Evolutionary conservation across 2,888 invertebrate species (phyloP), one percentile per base, ranked within the genome.

Genomic region (Leptopilina drosophilae): DNA sequence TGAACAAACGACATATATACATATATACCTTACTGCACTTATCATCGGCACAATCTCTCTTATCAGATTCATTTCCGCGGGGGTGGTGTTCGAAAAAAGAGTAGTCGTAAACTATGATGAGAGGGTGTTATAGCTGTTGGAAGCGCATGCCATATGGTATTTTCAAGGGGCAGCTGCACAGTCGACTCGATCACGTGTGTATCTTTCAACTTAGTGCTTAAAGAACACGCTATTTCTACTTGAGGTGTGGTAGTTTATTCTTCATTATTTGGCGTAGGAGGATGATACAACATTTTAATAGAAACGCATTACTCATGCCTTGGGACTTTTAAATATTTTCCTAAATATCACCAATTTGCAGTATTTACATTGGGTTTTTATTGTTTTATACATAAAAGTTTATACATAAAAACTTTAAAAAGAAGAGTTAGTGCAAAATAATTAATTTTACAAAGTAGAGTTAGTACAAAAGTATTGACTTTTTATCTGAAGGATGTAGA

Each of bases 101-200:
- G 67, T 56, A 62, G 77, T 73, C 62, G 80, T 77, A 79, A 80
- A 62, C 26, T 26, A 78, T 53, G 59, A 59, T 6, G 53, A 66
- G 66, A 65, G 78, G 66, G 73, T 66, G 64, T 15, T 49, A 49
- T 59, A 59, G 59, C 59, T 59, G 59, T n/a, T 59, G 15, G 80
- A 81, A 81, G 86, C 86, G 84, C 81, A 85, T 82, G 88, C 90
- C 90, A 90, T 90, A 90, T 90, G 90, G 90, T 83, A 84, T 81
- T 33, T 33, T 66, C 14, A 56, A 73, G 53, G 53, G 85, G 84
- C 88, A 88, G 88, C 88, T 88, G 88, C 85, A 81, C 2, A 33
- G 33, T 33, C 33, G 82, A 86, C 82, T 85, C 84, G 87, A 88
- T 87, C 87, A 84, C 84, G 73, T 76, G 77, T 59, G 53, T 64